phyloP scores from a whole-genome alignment of 2,797 vertebrate species.

The Erithacus rubecula region DNA sequence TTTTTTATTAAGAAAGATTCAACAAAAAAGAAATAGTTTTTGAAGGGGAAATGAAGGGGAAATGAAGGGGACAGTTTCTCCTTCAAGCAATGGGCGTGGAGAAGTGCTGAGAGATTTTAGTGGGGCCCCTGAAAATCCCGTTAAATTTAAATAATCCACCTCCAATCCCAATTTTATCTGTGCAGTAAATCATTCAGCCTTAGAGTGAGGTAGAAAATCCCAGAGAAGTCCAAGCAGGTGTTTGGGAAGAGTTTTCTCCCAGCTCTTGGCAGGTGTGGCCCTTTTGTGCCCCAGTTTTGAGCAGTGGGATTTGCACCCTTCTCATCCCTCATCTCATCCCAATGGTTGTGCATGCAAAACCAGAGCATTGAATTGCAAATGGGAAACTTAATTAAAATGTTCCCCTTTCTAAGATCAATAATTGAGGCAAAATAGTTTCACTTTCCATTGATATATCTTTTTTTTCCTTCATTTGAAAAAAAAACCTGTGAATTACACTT shows the following conservation, averaged over 20 bases:
- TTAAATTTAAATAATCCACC: background rate
- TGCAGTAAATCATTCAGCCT: background rate
- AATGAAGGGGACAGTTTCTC: background rate
- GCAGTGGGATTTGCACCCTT: background rate
- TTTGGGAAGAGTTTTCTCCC: background rate
- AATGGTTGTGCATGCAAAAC: background rate
- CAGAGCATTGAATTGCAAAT: background rate
- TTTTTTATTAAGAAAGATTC: too few relatives aligned
- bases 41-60: too few relatives aligned
- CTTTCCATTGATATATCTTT: background rate
- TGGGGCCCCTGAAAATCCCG: background rate
- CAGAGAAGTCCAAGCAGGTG: fast-evolving
- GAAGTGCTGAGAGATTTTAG: background rate
- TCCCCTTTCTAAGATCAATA: background rate
- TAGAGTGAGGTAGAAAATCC: background rate
- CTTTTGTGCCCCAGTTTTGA: background rate
- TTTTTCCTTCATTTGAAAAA: background rate
- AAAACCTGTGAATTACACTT: constrained; percentile 10
- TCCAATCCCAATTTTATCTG: background rate
- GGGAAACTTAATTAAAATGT: constrained; percentile 1
- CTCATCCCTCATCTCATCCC: background rate
- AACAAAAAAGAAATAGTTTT: too few relatives aligned
- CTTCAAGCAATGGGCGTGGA: background rate
- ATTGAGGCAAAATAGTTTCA: background rate
- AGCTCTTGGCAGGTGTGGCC: fast-evolving